Evolutionary conservation across 2,888 invertebrate genomes (phyloP).

Genomic region (Escarpia spicata): DNA sequence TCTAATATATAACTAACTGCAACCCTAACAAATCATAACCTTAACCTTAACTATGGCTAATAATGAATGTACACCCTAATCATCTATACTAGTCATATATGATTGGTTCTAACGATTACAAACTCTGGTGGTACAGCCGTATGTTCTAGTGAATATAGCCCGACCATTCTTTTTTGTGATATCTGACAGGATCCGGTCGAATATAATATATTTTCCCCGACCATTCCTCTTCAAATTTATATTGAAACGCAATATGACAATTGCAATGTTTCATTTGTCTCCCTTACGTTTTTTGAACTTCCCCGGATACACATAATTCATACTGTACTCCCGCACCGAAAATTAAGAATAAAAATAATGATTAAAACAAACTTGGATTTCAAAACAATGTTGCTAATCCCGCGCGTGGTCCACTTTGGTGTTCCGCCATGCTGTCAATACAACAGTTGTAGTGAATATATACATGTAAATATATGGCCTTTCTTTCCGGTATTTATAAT

Average conservation of each 20-base stretch:
- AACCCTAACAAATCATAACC: too few relatives aligned
- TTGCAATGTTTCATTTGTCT: background rate
- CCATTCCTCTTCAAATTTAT: too few relatives aligned
- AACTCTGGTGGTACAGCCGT: too few relatives aligned
- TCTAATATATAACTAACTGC: too few relatives aligned
- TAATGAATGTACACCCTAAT: too few relatives aligned
- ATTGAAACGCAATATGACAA: background rate
- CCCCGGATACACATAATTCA: background rate
- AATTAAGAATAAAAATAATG: background rate
- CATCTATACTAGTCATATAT: too few relatives aligned
- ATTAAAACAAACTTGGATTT: background rate
- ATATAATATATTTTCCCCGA: too few relatives aligned
- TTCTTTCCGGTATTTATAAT: background rate
- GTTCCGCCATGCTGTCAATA: background rate
- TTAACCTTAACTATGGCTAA: too few relatives aligned
- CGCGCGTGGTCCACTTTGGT: background rate
- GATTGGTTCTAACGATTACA: too few relatives aligned
- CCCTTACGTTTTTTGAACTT: background rate
- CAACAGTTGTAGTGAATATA: background rate
- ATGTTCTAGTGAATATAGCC: too few relatives aligned
- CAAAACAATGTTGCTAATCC: background rate
- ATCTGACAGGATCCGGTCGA: too few relatives aligned
- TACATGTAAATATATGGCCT: background rate
- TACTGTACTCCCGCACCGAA: background rate
- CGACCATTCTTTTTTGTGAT: too few relatives aligned